phyloP scores from a whole-genome alignment of 2,888 invertebrate species.

The Microctonus hyperodae region DNA sequence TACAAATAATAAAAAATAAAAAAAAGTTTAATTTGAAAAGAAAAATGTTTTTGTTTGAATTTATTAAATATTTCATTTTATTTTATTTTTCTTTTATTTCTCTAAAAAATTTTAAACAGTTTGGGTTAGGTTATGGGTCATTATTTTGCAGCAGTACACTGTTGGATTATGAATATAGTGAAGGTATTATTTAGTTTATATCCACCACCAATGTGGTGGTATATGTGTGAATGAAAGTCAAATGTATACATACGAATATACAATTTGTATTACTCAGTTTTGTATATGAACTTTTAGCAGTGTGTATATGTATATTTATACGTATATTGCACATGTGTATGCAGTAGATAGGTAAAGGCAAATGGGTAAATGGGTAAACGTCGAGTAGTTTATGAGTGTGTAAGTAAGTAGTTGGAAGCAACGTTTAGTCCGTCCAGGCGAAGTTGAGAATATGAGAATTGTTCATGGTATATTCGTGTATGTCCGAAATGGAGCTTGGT shows the following conservation, averaged over 20 bases:
- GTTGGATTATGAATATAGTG: slow-evolving; percentile 5
- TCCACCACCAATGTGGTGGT: neutral
- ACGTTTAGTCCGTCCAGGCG: neutral
- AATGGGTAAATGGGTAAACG: neutral
- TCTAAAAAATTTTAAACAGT: neutral
- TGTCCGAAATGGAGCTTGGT: neutral
- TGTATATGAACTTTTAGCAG: neutral
- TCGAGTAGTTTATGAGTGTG: slow-evolving; percentile 12
- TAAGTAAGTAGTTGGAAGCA: slow-evolving; percentile 7
- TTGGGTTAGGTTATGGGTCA: neutral
- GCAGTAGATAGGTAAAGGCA: neutral
- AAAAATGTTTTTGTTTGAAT: too few relatives aligned
- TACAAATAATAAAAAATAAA: neutral
- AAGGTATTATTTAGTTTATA: slow-evolving; percentile 5
- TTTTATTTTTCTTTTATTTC: too few relatives aligned
- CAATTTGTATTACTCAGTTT: neutral
- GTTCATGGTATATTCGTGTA: neutral
- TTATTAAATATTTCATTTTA: too few relatives aligned
- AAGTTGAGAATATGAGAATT: slow-evolving; percentile 5
- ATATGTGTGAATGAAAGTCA: neutral
- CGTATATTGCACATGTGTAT: neutral
- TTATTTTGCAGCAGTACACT: neutral
- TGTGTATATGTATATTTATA: neutral
- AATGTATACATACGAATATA: neutral
- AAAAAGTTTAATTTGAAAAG: neutral